Conservation (phyloP, 2,888 invertebrate species). For the Antitype chi region DNA sequence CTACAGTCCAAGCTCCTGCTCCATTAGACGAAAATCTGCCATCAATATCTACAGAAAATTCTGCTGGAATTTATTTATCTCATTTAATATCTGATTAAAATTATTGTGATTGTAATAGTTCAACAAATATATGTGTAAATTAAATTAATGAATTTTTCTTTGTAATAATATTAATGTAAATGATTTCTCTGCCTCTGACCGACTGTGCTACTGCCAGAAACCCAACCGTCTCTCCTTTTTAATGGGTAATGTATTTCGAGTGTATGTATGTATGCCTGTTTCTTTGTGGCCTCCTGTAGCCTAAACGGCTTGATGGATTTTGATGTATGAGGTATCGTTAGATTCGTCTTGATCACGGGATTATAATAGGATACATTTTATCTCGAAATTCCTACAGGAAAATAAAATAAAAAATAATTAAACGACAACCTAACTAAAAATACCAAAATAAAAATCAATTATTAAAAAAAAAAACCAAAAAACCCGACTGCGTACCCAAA, state of each 20-base stretch:
- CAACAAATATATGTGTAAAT: not conserved
- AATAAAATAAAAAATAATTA: slow-evolving; percentile 26
- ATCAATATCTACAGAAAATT: slow-evolving; percentile 52
- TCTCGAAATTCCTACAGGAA: slow-evolving; percentile 38
- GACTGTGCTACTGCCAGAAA: slow-evolving; percentile 37
- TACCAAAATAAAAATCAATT: not conserved
- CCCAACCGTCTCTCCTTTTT: slow-evolving; percentile 35
- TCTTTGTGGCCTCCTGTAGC: slow-evolving; percentile 29
- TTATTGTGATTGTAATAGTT: slow-evolving; percentile 39
- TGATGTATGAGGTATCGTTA: slow-evolving; percentile 39
- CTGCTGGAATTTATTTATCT: slow-evolving; percentile 51
- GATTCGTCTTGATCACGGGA: slow-evolving; percentile 44
- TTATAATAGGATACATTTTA: slow-evolving; percentile 40
- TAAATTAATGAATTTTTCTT: slow-evolving; percentile 7
- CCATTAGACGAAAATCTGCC: slow-evolving; percentile 49
- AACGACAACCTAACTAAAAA: slow-evolving; percentile 26
- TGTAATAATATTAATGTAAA: slow-evolving; percentile 33
- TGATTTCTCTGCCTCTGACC: slow-evolving; percentile 38
- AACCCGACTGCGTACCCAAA: slow-evolving; percentile 29
- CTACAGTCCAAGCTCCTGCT: slow-evolving; percentile 49
- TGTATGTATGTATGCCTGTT: slow-evolving; percentile 34
- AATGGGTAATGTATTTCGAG: slow-evolving; percentile 37
- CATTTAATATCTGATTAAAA: slow-evolving; percentile 3
- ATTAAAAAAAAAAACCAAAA: not conserved
- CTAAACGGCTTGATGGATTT: slow-evolving; percentile 37